phyloP scores from a whole-genome alignment of 2,797 vertebrate genomes.

The Gallinago stenura region DNA sequence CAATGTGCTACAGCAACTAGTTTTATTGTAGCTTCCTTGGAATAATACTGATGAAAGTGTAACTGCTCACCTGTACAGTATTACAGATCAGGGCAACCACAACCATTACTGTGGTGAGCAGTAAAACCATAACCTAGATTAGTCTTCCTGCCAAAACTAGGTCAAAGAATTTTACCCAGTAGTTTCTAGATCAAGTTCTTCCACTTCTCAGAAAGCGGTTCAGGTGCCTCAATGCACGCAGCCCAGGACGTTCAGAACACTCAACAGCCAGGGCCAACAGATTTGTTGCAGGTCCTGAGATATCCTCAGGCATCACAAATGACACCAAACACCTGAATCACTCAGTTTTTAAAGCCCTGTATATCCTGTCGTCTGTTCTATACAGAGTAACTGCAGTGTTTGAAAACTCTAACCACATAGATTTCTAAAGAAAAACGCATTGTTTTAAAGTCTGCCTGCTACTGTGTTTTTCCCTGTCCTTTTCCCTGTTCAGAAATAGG shows the following conservation, averaged over 20 bases:
- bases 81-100: neutral
- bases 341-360: neutral
- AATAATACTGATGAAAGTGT: neutral
- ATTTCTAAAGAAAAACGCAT: neutral
- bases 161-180: neutral
- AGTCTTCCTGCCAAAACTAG: neutral
- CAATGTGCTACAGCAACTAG: neutral
- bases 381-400: neutral
- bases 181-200: neutral
- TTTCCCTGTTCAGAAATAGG: neutral
- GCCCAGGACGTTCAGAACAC: neutral
- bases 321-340: neutral
- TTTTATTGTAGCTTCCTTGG: neutral
- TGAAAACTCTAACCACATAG: neutral
- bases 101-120: rapidly evolving
- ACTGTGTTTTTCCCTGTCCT: neutral
- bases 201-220: neutral
- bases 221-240: neutral
- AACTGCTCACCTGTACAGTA: neutral
- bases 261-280: neutral
- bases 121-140: neutral
- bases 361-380: neutral
- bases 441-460: neutral
- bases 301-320: neutral
- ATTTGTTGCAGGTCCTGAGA: neutral